Percentiles rank a stretch among this genome's conserved stretches.
phyloP scores from a whole-genome alignment of 2,113 vertebrate genomes.

The Crotalus viridis region DNA sequence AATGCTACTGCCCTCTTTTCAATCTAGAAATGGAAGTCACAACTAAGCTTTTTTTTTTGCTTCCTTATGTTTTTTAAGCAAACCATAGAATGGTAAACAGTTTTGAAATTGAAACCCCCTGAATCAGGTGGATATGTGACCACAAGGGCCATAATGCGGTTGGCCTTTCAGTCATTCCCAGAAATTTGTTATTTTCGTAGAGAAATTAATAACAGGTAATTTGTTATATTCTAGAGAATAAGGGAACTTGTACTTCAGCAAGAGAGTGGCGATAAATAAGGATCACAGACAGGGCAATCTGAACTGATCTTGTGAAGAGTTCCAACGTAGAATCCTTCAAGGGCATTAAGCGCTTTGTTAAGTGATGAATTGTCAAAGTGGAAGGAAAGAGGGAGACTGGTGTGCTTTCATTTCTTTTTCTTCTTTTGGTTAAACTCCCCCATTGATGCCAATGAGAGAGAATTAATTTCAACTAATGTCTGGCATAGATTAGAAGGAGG shows the following conservation, averaged over 20 bases:
- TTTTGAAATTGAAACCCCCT: background rate
- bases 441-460: background rate
- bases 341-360: background rate
- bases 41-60: background rate
- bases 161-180: background rate
- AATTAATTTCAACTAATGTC: background rate
- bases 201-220: background rate
- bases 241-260: background rate
- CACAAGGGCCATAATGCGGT: background rate
- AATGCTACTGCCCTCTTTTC: background rate
- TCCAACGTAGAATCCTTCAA: background rate
- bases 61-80: background rate
- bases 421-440: background rate
- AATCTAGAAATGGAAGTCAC: background rate
- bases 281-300: background rate
- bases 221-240: background rate
- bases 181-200: background rate
- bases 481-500: background rate
- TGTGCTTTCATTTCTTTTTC: background rate
- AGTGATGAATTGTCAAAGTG: background rate
- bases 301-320: background rate
- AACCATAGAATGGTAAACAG: background rate
- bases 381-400: background rate
- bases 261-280: background rate
- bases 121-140: background rate